These are phyloP conservation scores for Lasioglossum pauxillum DNA, from an alignment of 2,888 invertebrate species.

Conservation along the genomic window DNA sequence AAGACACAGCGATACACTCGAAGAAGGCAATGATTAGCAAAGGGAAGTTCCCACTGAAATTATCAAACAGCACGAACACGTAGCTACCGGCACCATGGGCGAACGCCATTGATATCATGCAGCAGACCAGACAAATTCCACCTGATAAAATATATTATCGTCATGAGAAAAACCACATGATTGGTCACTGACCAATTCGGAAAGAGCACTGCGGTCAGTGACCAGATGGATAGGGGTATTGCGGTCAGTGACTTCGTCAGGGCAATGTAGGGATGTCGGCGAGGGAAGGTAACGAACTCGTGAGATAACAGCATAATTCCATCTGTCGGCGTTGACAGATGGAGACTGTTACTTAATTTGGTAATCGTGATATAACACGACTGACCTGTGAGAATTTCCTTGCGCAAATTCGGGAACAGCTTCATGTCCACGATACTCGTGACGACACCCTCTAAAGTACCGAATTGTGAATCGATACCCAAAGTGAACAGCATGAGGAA, in stretches of 20 bases:
- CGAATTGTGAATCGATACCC: conserved; percentile 98
- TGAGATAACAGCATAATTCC: not conserved
- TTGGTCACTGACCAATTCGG: not conserved
- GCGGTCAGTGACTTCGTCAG: not conserved
- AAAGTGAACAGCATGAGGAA: conserved; percentile 98
- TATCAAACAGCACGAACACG: conserved; percentile 96
- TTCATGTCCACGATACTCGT: conserved; percentile 98
- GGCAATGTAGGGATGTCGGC: not conserved
- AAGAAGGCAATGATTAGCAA: conserved; percentile 96
- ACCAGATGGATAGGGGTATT: not conserved
- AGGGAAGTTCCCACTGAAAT: conserved; percentile 97
- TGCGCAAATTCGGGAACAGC: conserved; percentile 94
- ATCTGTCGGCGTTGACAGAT: not conserved
- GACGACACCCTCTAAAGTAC: conserved; percentile 97
- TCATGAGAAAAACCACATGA: not conserved
- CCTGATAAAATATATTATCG: conserved; percentile 79
- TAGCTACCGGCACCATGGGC: conserved; percentile 97
- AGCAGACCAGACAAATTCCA: conserved; percentile 91
- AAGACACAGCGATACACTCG: conserved; percentile 96
- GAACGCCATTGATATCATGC: conserved; percentile 94
- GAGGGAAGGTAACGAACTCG: not conserved
- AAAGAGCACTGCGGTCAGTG: not conserved
- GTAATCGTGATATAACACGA: not conserved
- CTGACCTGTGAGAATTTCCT: conserved; percentile 93
- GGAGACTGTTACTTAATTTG: not conserved